Evolutionary conservation across 2,113 vertebrate genomes (phyloP).

Genomic region (Paramisgurnus dabryanus): DNA sequence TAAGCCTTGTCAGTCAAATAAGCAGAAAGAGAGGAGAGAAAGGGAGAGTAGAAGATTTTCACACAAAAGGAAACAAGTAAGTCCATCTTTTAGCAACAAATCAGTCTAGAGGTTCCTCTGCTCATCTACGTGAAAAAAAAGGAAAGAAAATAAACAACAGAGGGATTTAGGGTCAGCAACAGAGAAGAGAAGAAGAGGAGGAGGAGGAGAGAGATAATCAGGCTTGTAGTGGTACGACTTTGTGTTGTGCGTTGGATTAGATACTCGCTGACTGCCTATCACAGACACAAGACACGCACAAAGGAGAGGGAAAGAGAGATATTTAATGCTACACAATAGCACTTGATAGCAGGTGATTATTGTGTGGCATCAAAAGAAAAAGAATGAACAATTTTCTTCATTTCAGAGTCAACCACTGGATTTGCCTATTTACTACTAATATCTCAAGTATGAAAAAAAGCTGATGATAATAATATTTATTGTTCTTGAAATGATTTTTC

Average conservation of each 20-base stretch:
- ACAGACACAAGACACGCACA: conserved; percentile 37
- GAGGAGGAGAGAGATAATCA: conserved; percentile 44
- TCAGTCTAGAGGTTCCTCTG: conserved; percentile 90
- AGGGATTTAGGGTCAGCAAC: conserved; percentile 79
- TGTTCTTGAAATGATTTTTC: no score
- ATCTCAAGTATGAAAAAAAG: background rate
- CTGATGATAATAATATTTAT: no score
- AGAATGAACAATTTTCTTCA: background rate
- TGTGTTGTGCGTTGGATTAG: conserved; percentile 38
- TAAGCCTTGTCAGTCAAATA: conserved; percentile 99
- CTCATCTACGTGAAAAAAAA: conserved; percentile 81
- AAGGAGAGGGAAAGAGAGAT: conserved; percentile 24
- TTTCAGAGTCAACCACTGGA: background rate
- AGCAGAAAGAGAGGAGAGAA: conserved; percentile 86
- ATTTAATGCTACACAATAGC: conserved; percentile 26
- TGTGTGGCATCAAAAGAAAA: background rate
- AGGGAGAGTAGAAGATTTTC: conserved; percentile 93
- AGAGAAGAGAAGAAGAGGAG: conserved; percentile 53
- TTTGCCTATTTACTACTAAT: background rate
- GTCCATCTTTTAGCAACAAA: conserved; percentile 98
- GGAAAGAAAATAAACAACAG: conserved; percentile 85
- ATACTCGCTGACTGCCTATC: conserved; percentile 14
- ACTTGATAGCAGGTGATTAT: conserved; percentile 6
- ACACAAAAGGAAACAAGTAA: conserved; percentile 99
- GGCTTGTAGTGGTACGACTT: conserved; percentile 32